Evolutionary conservation across 92 coral and sea anemone genomes (phyloP).

Genomic region (Scolanthus callimorphus): DNA sequence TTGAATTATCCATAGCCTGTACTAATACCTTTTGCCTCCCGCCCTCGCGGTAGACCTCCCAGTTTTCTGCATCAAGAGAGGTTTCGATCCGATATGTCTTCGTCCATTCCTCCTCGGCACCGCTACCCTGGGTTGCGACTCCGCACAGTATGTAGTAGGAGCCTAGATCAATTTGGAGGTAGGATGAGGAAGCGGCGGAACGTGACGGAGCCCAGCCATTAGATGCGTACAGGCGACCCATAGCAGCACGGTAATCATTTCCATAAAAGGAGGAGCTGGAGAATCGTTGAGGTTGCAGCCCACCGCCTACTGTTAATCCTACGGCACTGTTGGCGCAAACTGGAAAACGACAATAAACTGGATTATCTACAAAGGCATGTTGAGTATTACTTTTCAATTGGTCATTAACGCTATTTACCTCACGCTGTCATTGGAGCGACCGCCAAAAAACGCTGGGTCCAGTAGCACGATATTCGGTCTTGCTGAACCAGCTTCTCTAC

Average conservation of each 20-base stretch:
- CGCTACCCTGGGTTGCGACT: constrained; percentile 32
- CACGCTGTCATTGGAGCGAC: too few species aligned
- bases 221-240: constrained; percentile 2
- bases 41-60: constrained; percentile 3
- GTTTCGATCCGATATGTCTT: constrained; percentile 11
- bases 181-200: neutral
- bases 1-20: too few species aligned
- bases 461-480: too few species aligned
- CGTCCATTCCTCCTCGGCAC: constrained; percentile 12
- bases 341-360: too few species aligned
- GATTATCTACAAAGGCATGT: too few species aligned
- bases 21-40: constrained; percentile 18
- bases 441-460: too few species aligned
- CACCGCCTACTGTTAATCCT: constrained; percentile 1
- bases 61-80: constrained; percentile 6
- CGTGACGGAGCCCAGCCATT: neutral
- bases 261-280: neutral
- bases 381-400: too few species aligned
- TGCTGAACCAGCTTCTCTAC: too few species aligned
- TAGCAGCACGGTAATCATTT: neutral
- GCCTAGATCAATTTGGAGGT: constrained; percentile 26
- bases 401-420: too few species aligned
- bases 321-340: neutral
- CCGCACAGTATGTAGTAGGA: constrained; percentile 27
- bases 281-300: neutral